A percentile compares a stretch with the other conserved stretches of the same genome.
Conservation (phyloP, 2,797 vertebrate genomes). For the Pitangus sulphuratus region DNA sequence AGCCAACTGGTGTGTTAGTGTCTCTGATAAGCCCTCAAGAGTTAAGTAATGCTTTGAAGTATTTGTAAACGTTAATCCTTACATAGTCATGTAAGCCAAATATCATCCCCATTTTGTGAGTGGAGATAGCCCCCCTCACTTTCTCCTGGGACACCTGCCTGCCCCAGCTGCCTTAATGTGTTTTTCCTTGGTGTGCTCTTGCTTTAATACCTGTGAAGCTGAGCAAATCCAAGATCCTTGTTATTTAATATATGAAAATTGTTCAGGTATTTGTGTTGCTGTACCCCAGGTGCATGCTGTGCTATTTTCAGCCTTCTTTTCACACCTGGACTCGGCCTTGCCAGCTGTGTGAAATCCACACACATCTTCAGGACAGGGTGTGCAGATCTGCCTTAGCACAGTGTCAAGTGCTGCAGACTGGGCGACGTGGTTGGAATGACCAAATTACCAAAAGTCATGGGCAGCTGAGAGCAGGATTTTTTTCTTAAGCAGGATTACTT, state of each 20-base stretch:
- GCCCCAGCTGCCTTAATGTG: background rate
- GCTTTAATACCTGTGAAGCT: background rate
- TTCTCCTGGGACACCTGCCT: background rate
- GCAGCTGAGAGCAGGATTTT: background rate
- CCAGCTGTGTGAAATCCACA: background rate
- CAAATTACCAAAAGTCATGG: background rate
- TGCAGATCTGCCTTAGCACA: background rate
- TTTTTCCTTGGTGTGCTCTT: background rate
- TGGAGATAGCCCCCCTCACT: background rate
- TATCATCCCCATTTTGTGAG: background rate
- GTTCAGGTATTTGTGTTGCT: background rate
- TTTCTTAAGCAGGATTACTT: background rate
- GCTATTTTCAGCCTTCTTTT: background rate
- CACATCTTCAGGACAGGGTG: background rate
- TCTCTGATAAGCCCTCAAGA: background rate
- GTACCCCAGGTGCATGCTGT: background rate
- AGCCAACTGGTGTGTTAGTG: background rate
- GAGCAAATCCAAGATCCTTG: background rate
- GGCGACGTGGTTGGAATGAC: background rate
- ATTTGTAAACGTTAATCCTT: background rate
- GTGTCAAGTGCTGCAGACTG: background rate
- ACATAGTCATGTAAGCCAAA: background rate
- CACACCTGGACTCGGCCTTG: background rate
- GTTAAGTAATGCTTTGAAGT: background rate
- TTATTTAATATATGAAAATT: background rate